Evolutionary conservation across 2,888 invertebrate species (phyloP), one percentile per base, ranked within the genome.

Genomic region (Nebria salina): DNA sequence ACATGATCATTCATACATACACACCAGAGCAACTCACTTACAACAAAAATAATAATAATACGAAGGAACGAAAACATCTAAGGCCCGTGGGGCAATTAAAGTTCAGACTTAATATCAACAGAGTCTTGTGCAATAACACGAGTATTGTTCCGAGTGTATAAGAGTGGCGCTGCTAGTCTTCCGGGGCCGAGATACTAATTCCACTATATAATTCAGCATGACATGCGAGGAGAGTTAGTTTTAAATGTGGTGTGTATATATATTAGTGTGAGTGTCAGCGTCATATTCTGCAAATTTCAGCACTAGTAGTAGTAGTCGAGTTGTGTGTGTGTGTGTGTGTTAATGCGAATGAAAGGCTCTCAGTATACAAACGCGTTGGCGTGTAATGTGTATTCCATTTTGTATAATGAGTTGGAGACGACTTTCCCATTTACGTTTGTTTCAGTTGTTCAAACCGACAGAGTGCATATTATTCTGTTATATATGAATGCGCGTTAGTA

Each of bases 341-440:
- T 66, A 66, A 66, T 66, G 25, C 25, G 66, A 66, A 25, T 66
- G 25, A 66, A 66, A 66, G 7, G 66, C 25, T 20, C 66, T 20
- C 8, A 1, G 68, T 43, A 74, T 43, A 65, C 8, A 7, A 54
- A 54, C 13, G 43, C 74, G 42, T 41, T 13, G 15, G 43, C 73
- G 41, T 74, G 68, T 74, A 79, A 79, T 79, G 74, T 74, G 68
- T 79, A 79, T 79, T 79, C 73, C 74, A 79, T 79, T 34, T 79
- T 79, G 79, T 79, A 74, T 79, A 78, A 78, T 78, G 79, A 79
- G 79, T 74, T 79, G 65, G 68, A 79, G 79, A 78, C 64, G 78
- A 79, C 74, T 79, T 74, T 74, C 66, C 64, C 77, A 77, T 77
- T 72, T 78, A 72, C 74, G 65, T 15, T 42, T 26, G 70, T 70